Evolutionary conservation across 2,797 vertebrate species (phyloP).

Genomic region (Iguana delicatissima): DNA sequence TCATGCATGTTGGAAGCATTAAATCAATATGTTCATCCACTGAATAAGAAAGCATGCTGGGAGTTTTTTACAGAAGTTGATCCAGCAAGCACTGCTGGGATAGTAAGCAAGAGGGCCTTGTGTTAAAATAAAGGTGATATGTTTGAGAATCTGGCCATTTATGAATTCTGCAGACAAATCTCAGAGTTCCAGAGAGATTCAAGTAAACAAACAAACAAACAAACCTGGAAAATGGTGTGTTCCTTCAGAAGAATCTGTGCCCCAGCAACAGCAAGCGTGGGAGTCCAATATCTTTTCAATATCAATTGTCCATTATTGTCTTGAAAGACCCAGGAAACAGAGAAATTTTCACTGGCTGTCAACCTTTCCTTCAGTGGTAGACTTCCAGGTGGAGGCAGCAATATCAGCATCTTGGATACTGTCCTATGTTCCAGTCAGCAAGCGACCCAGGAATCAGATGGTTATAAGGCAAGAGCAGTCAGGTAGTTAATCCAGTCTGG

Average conservation of each 20-base stretch:
- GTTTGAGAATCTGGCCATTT: conserved; percentile 48
- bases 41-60: neutral
- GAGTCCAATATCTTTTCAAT: neutral
- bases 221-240: neutral
- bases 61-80: neutral
- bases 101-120: conserved; percentile 34
- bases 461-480: too few relatives aligned
- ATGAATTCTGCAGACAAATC: conserved; percentile 16
- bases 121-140: conserved; percentile 38
- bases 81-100: conserved; percentile 19
- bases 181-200: conserved; percentile 55
- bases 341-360: conserved; percentile 4
- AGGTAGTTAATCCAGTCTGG: too few relatives aligned
- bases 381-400: neutral
- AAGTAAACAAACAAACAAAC: neutral
- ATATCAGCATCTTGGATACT: neutral
- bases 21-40: neutral
- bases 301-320: neutral
- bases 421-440: too few relatives aligned
- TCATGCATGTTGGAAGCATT: neutral
- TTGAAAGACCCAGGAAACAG: neutral
- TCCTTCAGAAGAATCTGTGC: neutral
- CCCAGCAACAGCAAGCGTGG: neutral
- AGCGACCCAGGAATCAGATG: too few relatives aligned
- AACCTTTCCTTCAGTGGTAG: neutral